Evolutionary conservation across 2,113 vertebrate species (phyloP).

Genomic region (Passerina amoena): DNA sequence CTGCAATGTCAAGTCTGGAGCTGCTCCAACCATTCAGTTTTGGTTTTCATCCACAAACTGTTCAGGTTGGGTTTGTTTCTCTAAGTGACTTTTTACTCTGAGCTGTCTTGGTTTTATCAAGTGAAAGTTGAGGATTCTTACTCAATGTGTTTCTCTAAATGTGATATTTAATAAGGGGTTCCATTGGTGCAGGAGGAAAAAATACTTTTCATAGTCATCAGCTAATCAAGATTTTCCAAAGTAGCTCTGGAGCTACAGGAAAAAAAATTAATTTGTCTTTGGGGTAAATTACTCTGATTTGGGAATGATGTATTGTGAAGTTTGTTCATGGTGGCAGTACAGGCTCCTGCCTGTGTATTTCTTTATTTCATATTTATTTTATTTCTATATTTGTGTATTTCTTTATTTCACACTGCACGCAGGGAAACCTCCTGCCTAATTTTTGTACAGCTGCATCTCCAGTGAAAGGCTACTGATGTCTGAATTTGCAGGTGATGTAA

Average conservation of each 20-base stretch:
- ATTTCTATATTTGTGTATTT: background rate
- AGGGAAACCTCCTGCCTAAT: background rate
- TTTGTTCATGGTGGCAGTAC: background rate
- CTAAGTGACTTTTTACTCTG: background rate
- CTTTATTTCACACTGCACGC: background rate
- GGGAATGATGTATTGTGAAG: rapidly evolving
- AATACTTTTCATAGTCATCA: background rate
- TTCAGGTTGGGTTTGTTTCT: background rate
- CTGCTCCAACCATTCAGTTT: background rate
- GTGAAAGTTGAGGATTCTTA: background rate
- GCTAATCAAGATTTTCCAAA: background rate
- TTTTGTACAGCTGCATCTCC: background rate
- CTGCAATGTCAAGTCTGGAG: background rate
- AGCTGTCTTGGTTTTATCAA: background rate
- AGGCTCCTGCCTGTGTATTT: background rate
- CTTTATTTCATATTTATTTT: too few species aligned
- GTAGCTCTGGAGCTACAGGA: background rate
- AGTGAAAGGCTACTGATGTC: background rate
- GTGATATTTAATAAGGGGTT: background rate
- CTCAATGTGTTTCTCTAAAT: background rate
- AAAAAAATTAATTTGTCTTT: background rate
- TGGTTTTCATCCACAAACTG: background rate
- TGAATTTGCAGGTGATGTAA: background rate
- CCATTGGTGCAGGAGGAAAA: background rate
- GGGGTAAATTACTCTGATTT: background rate